Evolutionary conservation across 2,888 invertebrate genomes (phyloP).

Genomic region (Brachynemurus nebulosus): DNA sequence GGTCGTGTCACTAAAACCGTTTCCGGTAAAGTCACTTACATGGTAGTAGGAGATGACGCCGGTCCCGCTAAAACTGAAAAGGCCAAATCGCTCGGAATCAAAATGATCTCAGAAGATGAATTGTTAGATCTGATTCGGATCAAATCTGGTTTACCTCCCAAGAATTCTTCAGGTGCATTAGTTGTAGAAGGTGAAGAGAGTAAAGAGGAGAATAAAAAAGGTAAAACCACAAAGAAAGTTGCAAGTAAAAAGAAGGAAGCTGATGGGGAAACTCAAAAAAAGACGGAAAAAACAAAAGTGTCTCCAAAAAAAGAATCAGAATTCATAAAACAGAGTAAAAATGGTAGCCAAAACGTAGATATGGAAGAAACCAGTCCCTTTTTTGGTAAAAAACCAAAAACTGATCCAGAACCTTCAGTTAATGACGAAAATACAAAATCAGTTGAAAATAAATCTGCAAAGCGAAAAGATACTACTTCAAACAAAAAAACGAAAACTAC

Average conservation of each 20-base stretch:
- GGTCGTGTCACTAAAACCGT: conserved; percentile 51
- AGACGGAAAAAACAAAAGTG: conserved; percentile 11
- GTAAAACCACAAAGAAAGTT: conserved; percentile 5
- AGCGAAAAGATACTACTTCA: not conserved
- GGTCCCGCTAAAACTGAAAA: conserved; percentile 75
- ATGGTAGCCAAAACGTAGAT: not conserved
- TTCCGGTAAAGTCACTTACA: conserved; percentile 46
- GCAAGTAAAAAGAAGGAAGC: conserved; percentile 13
- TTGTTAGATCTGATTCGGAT: conserved; percentile 62
- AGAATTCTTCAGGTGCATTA: conserved; percentile 18
- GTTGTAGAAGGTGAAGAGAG: no score
- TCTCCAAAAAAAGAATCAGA: not conserved
- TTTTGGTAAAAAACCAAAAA: conserved; percentile 4
- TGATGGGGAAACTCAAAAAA: conserved; percentile 20
- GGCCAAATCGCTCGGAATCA: conserved; percentile 54
- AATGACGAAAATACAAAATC: not conserved
- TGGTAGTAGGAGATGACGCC: conserved; percentile 73
- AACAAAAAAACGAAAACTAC: not conserved
- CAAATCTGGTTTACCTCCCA: conserved; percentile 32
- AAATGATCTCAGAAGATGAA: conserved; percentile 66
- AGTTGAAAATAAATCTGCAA: conserved; percentile 3
- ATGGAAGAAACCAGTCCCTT: conserved; percentile 6
- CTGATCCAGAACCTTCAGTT: conserved; percentile 1
- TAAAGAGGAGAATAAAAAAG: no score
- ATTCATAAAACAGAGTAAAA: not conserved